Evolutionary conservation across 2,888 invertebrate species (phyloP).

Genomic region (Synergus japonicus): DNA sequence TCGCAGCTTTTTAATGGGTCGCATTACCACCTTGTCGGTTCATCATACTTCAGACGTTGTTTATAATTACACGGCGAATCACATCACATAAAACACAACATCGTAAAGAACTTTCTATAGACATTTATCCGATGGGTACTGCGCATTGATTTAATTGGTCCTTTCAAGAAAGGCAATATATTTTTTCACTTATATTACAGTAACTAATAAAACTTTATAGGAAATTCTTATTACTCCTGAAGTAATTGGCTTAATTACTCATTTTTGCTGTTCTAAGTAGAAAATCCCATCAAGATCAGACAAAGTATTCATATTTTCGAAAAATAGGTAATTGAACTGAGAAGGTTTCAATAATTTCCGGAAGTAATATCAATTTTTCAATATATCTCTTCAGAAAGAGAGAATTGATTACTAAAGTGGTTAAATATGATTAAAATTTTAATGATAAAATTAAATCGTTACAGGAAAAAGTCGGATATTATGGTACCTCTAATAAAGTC

Average conservation of each 20-base stretch:
- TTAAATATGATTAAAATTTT: too few species aligned
- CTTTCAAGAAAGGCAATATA: not conserved
- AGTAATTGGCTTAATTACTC: too few species aligned
- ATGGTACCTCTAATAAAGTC: constrained; percentile 45
- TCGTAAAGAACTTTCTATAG: not conserved
- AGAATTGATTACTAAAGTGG: too few species aligned
- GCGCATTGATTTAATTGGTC: constrained; percentile 9
- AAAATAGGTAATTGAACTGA: too few species aligned
- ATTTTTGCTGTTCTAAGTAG: not conserved
- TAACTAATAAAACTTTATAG: too few species aligned
- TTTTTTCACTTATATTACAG: not conserved
- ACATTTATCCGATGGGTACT: not conserved
- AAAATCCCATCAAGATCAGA: not conserved
- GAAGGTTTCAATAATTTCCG: too few species aligned
- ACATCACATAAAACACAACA: not conserved
- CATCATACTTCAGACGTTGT: not conserved
- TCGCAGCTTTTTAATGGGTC: not conserved
- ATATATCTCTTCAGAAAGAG: too few species aligned
- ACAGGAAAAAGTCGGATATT: constrained; percentile 14
- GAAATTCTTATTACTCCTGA: not conserved
- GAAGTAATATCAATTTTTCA: too few species aligned
- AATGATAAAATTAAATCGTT: too few species aligned
- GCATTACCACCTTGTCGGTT: not conserved
- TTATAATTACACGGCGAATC: not conserved
- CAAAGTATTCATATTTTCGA: not conserved